These are phyloP conservation scores for Hucho hucho DNA, from an alignment of 2,113 vertebrate genomes.

Conservation along the genomic window DNA sequence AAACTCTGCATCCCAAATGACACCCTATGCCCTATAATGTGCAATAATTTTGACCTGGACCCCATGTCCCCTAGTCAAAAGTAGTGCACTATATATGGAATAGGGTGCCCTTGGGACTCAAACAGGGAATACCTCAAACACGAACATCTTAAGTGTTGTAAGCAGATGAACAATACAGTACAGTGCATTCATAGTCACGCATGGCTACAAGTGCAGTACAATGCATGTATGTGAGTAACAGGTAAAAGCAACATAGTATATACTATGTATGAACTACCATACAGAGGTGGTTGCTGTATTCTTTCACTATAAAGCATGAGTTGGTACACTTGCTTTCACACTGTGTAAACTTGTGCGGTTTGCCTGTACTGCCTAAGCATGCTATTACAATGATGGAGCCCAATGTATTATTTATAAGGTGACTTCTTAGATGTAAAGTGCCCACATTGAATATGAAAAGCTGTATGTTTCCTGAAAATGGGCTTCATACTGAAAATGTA, in stretches of 20 bases:
- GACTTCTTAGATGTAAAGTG: background rate
- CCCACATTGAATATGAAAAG: background rate
- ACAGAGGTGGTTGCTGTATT: slow-evolving; percentile 12
- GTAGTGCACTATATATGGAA: background rate
- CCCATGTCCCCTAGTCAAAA: background rate
- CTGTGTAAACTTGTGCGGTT: background rate
- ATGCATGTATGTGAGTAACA: too few species aligned
- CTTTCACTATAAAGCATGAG: background rate
- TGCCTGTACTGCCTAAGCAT: background rate
- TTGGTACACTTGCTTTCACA: background rate
- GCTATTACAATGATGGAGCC: background rate
- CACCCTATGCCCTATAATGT: background rate
- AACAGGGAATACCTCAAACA: background rate
- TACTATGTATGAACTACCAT: slow-evolving; percentile 40
- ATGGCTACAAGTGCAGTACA: too few species aligned
- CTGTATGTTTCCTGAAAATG: slow-evolving; percentile 15
- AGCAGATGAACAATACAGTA: background rate
- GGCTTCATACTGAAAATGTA: background rate
- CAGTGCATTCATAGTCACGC: slow-evolving; percentile 26
- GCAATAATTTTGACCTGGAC: background rate
- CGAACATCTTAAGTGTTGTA: background rate
- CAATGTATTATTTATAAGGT: background rate
- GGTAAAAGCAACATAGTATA: slow-evolving; percentile 33
- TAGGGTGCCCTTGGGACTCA: background rate
- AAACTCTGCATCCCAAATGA: background rate